These are phyloP conservation scores for Geotrypetes seraphini DNA, from an alignment of 2,797 vertebrate species.

Conservation along the genomic window DNA sequence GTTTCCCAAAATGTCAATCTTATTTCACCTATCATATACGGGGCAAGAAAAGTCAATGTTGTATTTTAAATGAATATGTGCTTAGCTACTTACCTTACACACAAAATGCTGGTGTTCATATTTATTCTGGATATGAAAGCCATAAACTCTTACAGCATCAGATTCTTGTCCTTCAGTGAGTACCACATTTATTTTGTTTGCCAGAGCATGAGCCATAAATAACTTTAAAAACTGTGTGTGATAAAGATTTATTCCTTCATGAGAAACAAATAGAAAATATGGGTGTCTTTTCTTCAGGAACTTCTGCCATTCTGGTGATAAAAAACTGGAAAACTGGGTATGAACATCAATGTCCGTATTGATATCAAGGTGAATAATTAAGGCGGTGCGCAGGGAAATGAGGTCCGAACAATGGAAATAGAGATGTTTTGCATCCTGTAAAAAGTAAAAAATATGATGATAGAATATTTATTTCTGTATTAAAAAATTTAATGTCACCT, in stretches of 20 bases:
- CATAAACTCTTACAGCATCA: slow-evolving; percentile 24
- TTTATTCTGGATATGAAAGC: slow-evolving; percentile 12
- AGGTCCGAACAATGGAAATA: slow-evolving; percentile 10
- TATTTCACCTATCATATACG: too few species aligned
- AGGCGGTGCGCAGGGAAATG: slow-evolving; percentile 13
- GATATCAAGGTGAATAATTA: slow-evolving; percentile 29
- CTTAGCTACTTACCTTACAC: slow-evolving; percentile 8
- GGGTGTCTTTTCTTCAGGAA: slow-evolving; percentile 31
- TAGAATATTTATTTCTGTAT: too few species aligned
- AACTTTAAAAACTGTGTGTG: slow-evolving; percentile 20
- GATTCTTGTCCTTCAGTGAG: slow-evolving; percentile 18
- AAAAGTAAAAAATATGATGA: slow-evolving; percentile 6
- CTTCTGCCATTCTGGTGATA: slow-evolving; percentile 22
- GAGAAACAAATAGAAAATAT: slow-evolving; percentile 30
- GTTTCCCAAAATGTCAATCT: too few species aligned
- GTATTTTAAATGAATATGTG: neutral
- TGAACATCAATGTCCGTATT: slow-evolving; percentile 18
- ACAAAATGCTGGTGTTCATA: slow-evolving; percentile 9
- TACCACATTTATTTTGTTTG: slow-evolving; percentile 25
- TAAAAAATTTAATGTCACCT: too few species aligned
- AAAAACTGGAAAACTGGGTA: slow-evolving; percentile 32
- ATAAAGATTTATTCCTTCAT: slow-evolving; percentile 14
- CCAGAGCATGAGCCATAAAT: slow-evolving; percentile 30
- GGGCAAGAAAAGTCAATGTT: too few species aligned
- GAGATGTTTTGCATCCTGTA: slow-evolving; percentile 31